phyloP scores from a whole-genome alignment of 2,888 invertebrate genomes.

The Ecdyonurus torrentis region DNA sequence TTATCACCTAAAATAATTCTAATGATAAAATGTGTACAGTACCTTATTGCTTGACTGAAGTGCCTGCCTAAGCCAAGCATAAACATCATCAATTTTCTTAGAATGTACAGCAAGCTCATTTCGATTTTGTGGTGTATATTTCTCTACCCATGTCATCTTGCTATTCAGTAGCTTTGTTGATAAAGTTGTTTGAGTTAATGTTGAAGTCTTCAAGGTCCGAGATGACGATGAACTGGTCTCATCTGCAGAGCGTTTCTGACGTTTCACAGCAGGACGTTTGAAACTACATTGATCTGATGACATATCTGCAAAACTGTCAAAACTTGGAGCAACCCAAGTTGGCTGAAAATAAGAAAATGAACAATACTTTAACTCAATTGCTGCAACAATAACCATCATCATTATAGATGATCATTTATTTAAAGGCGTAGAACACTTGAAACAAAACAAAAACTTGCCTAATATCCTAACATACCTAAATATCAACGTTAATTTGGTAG shows the following conservation, averaged over 20 bases:
- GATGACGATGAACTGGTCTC: neutral
- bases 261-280: neutral
- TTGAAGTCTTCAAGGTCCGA: too few species aligned
- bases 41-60: neutral
- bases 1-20: too few species aligned
- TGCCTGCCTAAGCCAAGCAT: constrained; percentile 39
- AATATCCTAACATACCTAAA: too few species aligned
- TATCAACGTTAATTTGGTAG: too few species aligned
- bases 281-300: neutral
- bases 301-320: neutral
- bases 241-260: neutral
- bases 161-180: neutral
- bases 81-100: constrained; percentile 57
- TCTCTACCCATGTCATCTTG: neutral
- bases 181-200: too few species aligned
- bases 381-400: too few species aligned
- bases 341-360: neutral
- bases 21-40: too few species aligned
- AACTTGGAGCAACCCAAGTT: neutral
- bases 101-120: constrained; percentile 54
- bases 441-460: too few species aligned
- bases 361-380: too few species aligned
- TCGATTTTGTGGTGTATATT: constrained; percentile 37
- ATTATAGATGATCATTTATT: too few species aligned
- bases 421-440: too few species aligned